phyloP scores from a whole-genome alignment of 64 coral and sea anemone species.

The Stylophora pistillata region DNA sequence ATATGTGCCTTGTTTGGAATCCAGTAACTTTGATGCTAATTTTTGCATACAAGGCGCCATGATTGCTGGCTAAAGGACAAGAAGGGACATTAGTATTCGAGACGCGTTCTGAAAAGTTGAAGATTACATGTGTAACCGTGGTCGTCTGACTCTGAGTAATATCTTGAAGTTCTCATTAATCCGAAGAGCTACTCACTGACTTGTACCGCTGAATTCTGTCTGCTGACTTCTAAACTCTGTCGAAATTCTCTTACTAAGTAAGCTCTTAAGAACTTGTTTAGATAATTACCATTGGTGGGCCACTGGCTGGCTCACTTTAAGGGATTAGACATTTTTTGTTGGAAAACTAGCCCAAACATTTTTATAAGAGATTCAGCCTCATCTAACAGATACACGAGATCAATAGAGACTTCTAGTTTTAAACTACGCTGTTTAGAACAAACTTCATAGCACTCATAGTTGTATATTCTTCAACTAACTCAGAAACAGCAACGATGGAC shows the following conservation, averaged over 20 bases:
- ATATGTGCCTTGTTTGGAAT: conserved; percentile 40
- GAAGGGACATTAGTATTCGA: conserved; percentile 9
- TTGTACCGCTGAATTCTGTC: no score
- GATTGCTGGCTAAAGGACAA: conserved; percentile 36
- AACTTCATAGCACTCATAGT: conserved; percentile 7
- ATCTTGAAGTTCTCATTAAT: no score
- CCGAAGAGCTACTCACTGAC: no score
- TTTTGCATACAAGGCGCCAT: conserved; percentile 21
- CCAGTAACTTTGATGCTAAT: conserved; percentile 10
- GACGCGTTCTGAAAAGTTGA: conserved; percentile 18
- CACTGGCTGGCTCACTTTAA: no score
- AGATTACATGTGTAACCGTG: conserved; percentile 44
- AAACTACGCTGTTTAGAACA: background rate
- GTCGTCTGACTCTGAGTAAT: no score
- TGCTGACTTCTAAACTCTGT: no score
- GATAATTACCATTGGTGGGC: no score
- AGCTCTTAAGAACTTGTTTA: no score
- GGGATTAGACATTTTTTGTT: no score
- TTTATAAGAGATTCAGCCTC: no score
- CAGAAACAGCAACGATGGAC: background rate
- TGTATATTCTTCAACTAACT: background rate
- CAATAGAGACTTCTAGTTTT: background rate
- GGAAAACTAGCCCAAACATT: no score
- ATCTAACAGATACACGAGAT: background rate
- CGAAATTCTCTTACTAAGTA: no score